Evolutionary conservation across 1,140 invertebrate genomes (phyloP).

Genomic region (Anastrepha obliqua): DNA sequence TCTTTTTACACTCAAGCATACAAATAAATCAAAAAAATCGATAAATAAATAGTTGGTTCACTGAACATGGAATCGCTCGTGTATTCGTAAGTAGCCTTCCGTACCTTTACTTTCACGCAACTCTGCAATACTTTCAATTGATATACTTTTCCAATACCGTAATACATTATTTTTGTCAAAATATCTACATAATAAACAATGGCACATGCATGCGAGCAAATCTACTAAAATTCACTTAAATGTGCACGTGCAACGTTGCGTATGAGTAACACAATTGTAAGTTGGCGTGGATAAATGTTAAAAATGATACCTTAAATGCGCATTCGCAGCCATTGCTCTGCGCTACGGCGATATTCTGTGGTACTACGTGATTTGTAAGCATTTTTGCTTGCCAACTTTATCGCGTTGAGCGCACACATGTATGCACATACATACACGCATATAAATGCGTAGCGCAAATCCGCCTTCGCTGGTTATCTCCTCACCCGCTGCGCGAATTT

Average conservation of each 20-base stretch:
- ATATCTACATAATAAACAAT: not conserved
- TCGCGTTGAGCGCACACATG: not conserved
- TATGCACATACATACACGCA: no score
- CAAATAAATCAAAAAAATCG: no score
- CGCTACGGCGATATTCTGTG: slow-evolving; percentile 1
- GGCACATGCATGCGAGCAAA: not conserved
- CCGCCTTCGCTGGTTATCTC: not conserved
- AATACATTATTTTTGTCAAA: not conserved
- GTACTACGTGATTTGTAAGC: slow-evolving; percentile 15
- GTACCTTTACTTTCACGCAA: not conserved
- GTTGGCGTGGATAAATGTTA: not conserved
- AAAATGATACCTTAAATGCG: slow-evolving; percentile 40
- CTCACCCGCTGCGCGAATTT: not conserved
- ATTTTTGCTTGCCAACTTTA: slow-evolving; percentile 27
- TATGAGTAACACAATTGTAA: slow-evolving; percentile 51
- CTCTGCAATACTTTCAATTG: not conserved
- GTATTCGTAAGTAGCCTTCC: no score
- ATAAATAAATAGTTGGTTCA: no score
- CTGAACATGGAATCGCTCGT: no score
- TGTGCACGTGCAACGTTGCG: slow-evolving; percentile 22
- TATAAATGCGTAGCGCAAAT: not conserved
- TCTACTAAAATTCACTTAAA: slow-evolving; percentile 33
- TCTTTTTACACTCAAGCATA: no score
- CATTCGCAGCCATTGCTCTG: slow-evolving; percentile 27
- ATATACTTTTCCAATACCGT: not conserved